Evolutionary conservation across 2,113 vertebrate species (phyloP), one percentile per base, ranked within the genome.

Genomic region (Verasper variegatus): DNA sequence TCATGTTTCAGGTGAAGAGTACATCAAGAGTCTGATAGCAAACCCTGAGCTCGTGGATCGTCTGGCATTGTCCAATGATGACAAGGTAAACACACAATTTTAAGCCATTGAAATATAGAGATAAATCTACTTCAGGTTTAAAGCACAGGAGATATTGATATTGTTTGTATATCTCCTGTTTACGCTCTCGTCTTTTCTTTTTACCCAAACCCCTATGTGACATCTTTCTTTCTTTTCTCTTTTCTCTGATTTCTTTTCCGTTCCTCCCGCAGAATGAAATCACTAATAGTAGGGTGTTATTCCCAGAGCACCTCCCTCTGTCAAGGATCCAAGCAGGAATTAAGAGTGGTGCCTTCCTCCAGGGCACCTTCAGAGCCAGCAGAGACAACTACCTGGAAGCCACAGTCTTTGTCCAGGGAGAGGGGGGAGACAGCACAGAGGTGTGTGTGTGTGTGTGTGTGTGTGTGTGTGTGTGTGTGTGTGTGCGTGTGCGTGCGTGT

Each of bases 361-460:
- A 99, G 94, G 98, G 98, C 64, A 96, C 97, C 27, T 99, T 96
- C 18, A 94, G 95, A 75, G 96, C 98, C 78, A 99, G 93, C 91
- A 96, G 96, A 74, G 97, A 99, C 82, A 98, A 99, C 93, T 99
- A 98, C 82, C 94, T 99, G 88, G 98, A 99, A 93, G 97, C 96
- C 55, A 97, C 96, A 1, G 97, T 99, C 20, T 98, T 97, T 91
- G 89, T 98, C 86, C 96, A 98, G 68, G 95, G 96, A 83, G 97
- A 99, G 12, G 91, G 76, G 10, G 95, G 95, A 64, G 95, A 97
- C 60, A 92, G 92, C 82, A 97, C 91, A 86, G 98, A 99, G 95
- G 98, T 95, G 84, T 74, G 27, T 71, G 18, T 42, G 27, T 71
- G 18, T 42, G 27, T 71, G 18, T 42, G 27, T 71, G 18, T 42